Conservation (phyloP, 2,888 invertebrate species). For the Resseliella maxima region DNA sequence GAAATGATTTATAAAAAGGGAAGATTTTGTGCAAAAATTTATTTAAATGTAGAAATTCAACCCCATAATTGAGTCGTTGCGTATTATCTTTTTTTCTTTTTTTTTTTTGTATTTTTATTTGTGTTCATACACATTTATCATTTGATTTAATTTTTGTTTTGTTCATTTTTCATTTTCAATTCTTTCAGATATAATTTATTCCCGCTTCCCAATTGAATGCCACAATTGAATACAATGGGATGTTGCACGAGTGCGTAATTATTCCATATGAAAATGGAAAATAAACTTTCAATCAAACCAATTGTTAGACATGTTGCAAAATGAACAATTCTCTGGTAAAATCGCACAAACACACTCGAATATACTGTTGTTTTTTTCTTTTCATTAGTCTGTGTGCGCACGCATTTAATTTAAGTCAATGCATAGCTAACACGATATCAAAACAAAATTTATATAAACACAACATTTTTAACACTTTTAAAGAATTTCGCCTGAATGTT, state of each 20-base stretch:
- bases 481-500: not conserved
- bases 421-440: constrained; percentile 1
- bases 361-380: too few relatives aligned
- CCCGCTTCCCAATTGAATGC: not conserved
- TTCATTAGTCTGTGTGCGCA: too few relatives aligned
- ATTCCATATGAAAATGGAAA: constrained; percentile 16
- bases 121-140: too few relatives aligned
- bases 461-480: not conserved
- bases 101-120: too few relatives aligned
- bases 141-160: too few relatives aligned
- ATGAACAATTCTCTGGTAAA: too few relatives aligned
- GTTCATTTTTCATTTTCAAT: too few relatives aligned
- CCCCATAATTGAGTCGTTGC: constrained; percentile 42
- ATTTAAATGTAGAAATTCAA: constrained; percentile 12
- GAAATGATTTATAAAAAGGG: too few relatives aligned
- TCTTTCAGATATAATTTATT: constrained; percentile 15
- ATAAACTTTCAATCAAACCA: constrained; percentile 21
- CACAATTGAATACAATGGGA: constrained; percentile 12
- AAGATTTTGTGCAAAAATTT: too few relatives aligned
- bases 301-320: too few relatives aligned
- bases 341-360: too few relatives aligned
- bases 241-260: not conserved
- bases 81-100: not conserved
- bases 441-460: constrained; percentile 25
- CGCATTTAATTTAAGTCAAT: not conserved